phyloP scores from a whole-genome alignment of 2,113 vertebrate genomes.

The Sardina pilchardus region DNA sequence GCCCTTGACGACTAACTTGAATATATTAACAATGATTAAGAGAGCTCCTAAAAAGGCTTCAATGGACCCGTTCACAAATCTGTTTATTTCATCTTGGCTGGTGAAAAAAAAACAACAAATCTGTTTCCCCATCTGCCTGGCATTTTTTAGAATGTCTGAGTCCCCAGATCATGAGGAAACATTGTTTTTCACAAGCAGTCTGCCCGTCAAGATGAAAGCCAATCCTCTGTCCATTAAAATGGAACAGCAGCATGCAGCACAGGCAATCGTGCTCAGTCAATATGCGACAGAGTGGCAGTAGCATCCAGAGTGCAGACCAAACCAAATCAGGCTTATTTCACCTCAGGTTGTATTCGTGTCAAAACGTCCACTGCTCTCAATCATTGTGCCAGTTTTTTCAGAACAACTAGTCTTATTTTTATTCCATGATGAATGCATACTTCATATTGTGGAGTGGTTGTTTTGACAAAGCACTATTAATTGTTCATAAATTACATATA shows the following conservation, averaged over 20 bases:
- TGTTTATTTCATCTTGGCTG: neutral
- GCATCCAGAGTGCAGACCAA: neutral
- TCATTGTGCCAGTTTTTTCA: neutral
- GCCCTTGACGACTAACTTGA: neutral
- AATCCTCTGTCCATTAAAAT: constrained; percentile 13
- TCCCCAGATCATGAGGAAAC: neutral
- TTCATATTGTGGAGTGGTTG: neutral
- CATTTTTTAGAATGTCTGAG: neutral
- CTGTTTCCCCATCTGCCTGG: neutral
- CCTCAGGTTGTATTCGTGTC: neutral
- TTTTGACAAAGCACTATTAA: neutral
- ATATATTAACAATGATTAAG: neutral
- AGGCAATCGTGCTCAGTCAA: constrained; percentile 11
- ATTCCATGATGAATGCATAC: neutral
- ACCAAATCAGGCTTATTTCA: neutral
- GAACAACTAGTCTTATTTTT: neutral
- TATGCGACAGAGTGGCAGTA: neutral
- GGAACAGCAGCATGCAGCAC: neutral
- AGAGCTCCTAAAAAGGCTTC: neutral
- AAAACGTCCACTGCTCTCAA: neutral
- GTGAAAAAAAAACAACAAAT: neutral
- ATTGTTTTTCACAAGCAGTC: neutral
- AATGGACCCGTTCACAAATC: neutral
- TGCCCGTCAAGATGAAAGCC: constrained; percentile 20
- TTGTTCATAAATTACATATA: neutral